Evolutionary conservation across 2,888 invertebrate species (phyloP).

Genomic region (Hirtodrosophila cameraria): DNA sequence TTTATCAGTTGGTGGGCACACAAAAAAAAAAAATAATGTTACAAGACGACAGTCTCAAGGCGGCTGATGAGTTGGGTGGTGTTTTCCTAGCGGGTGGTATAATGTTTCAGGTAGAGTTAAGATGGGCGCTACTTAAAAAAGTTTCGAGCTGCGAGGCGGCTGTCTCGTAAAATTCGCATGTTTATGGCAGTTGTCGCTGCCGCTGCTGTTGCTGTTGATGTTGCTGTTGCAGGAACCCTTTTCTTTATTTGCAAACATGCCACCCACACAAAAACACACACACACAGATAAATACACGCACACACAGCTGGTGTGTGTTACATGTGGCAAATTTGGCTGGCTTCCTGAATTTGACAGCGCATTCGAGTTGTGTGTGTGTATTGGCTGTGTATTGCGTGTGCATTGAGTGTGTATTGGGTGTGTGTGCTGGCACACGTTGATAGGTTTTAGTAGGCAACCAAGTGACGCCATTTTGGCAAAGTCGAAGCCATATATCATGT

Average conservation of each 20-base stretch:
- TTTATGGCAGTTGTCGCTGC: constrained; percentile 52
- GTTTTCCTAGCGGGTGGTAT: constrained; percentile 23
- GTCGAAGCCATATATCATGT: constrained; percentile 51
- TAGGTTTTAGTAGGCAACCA: constrained; percentile 35
- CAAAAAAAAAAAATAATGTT: constrained; percentile 13
- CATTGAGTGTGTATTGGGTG: neutral
- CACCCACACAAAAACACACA: neutral
- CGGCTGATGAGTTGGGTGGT: neutral
- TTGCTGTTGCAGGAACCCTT: constrained; percentile 41
- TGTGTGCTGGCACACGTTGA: constrained; percentile 14
- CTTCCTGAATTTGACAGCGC: constrained; percentile 50
- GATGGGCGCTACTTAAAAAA: constrained; percentile 68
- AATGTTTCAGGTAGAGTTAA: constrained; percentile 57
- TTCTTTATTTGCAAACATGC: constrained; percentile 10
- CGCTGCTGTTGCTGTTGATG: no score
- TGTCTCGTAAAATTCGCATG: constrained; percentile 66
- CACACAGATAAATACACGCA: neutral
- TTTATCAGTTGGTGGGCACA: constrained; percentile 37
- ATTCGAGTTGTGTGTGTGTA: constrained; percentile 19
- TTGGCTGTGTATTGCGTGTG: neutral
- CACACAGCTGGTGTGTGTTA: constrained; percentile 43
- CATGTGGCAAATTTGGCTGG: constrained; percentile 59
- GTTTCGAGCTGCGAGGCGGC: constrained; percentile 36
- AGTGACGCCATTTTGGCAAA: constrained; percentile 43
- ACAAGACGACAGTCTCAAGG: constrained; percentile 15